Evolutionary conservation across 2,888 invertebrate genomes (phyloP).

Genomic region (Melanophora roralis): DNA sequence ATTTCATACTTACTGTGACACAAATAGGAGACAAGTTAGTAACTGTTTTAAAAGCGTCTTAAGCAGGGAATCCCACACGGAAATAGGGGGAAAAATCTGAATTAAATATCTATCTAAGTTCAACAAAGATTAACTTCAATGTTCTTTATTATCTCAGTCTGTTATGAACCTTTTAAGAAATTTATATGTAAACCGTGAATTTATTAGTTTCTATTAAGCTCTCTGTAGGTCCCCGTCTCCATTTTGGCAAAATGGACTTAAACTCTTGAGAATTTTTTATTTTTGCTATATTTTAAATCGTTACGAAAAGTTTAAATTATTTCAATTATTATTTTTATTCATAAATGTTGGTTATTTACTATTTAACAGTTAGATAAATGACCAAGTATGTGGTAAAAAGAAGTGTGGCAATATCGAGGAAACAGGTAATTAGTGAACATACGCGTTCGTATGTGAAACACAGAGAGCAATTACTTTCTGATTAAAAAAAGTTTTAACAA

Average conservation of each 20-base stretch:
- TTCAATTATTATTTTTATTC: too few relatives aligned
- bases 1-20: background rate
- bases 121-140: slow-evolving; percentile 17
- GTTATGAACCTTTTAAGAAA: too few relatives aligned
- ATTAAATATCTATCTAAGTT: too few relatives aligned
- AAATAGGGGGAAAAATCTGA: background rate
- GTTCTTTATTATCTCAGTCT: background rate
- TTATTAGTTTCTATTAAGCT: too few relatives aligned
- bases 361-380: slow-evolving; percentile 1
- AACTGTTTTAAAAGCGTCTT: background rate
- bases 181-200: too few relatives aligned
- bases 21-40: slow-evolving; percentile 6
- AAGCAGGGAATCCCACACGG: background rate
- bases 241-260: too few relatives aligned
- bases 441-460: background rate
- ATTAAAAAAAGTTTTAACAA: too few relatives aligned
- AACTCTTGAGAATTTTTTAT: too few relatives aligned
- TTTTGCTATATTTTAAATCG: too few relatives aligned
- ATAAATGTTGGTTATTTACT: background rate
- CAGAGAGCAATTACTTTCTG: too few relatives aligned
- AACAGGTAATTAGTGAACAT: background rate
- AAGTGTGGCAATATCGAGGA: background rate
- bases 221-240: too few relatives aligned
- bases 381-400: slow-evolving; percentile 12
- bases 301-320: too few relatives aligned